These are phyloP conservation scores for Stegophylla sp. DNA, from an alignment of 2,888 invertebrate genomes.

Conservation along the genomic window DNA sequence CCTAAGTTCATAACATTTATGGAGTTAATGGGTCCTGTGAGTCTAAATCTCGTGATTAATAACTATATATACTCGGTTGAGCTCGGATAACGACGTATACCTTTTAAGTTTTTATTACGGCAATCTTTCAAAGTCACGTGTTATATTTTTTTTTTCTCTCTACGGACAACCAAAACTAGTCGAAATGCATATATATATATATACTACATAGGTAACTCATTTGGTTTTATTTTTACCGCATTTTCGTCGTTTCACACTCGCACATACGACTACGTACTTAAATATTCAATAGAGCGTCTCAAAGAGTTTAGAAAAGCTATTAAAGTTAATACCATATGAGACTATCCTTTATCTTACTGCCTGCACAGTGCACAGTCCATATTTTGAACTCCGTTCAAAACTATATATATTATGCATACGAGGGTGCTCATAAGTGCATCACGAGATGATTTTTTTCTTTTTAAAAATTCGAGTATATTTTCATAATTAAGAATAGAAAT, in stretches of 20 bases:
- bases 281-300: neutral
- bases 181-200: neutral
- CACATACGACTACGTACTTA: neutral
- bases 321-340: no score
- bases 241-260: neutral
- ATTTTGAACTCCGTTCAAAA: no score
- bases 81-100: slow-evolving; percentile 5
- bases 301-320: no score
- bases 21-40: slow-evolving; percentile 4
- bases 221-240: neutral
- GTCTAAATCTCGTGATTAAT: slow-evolving; percentile 21
- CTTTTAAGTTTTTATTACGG: slow-evolving; percentile 31
- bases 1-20: slow-evolving; percentile 22
- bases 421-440: no score
- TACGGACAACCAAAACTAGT: neutral
- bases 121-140: slow-evolving; percentile 19
- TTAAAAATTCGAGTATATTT: no score
- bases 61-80: slow-evolving; percentile 3
- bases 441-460: no score
- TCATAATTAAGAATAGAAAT: no score
- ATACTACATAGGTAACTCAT: no score
- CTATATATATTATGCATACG: no score
- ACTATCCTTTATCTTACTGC: no score
- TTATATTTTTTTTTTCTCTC: neutral
- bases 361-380: no score